These are phyloP conservation scores for Torymus tubicola DNA, from an alignment of 2,888 invertebrate species.

Conservation along the genomic window DNA sequence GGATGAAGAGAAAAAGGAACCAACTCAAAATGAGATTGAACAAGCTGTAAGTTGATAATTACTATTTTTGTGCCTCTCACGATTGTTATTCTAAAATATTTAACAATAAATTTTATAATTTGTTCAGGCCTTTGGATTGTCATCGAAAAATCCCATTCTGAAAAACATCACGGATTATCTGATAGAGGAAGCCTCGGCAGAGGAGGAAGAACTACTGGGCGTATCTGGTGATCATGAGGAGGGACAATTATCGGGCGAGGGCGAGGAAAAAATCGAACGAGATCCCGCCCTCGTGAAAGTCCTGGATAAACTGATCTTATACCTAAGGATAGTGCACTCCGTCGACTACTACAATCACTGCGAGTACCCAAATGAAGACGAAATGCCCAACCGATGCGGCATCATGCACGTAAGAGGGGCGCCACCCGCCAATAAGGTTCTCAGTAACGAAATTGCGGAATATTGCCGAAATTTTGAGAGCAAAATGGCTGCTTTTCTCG, in stretches of 20 bases:
- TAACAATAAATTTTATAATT: slow-evolving; percentile 18
- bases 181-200: slow-evolving; percentile 98
- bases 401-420: slow-evolving; percentile 98
- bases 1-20: slow-evolving; percentile 66
- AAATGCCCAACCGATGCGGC: slow-evolving; percentile 99
- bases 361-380: slow-evolving; percentile 99
- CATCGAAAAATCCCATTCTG: slow-evolving; percentile 93
- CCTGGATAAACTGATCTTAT: slow-evolving; percentile 89
- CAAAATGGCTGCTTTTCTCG: slow-evolving; percentile 94
- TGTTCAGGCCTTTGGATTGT: slow-evolving; percentile 81
- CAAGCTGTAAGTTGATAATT: slow-evolving; percentile 66
- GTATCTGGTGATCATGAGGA: slow-evolving; percentile 78
- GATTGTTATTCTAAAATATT: no score
- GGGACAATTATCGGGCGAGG: slow-evolving; percentile 76
- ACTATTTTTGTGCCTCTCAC: no score
- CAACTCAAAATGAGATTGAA: slow-evolving; percentile 66
- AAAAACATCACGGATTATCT: slow-evolving; percentile 98
- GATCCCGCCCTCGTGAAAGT: slow-evolving; percentile 86
- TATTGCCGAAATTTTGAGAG: slow-evolving; percentile 88
- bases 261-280: slow-evolving; percentile 81
- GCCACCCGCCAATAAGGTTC: slow-evolving; percentile 88
- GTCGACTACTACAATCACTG: slow-evolving; percentile 99
- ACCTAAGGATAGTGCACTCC: slow-evolving; percentile 97
- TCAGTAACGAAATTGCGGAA: slow-evolving; percentile 85
- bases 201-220: slow-evolving; percentile 95